phyloP scores from a whole-genome alignment of 1,140 invertebrate genomes.

The Drosophila insularis region DNA sequence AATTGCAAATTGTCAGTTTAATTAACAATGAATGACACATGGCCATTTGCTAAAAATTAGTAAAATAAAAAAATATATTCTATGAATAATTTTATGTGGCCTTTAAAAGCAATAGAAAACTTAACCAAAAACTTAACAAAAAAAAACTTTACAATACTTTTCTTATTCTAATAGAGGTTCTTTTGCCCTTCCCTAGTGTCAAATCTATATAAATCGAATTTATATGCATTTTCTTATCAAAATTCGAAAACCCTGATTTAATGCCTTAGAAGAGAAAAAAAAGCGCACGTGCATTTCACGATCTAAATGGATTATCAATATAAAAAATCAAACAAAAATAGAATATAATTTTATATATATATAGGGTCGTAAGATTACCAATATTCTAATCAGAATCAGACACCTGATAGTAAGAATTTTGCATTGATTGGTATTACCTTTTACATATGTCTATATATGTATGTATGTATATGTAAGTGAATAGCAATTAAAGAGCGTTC shows the following conservation, averaged over 20 bases:
- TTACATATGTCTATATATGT: not conserved
- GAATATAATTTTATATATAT: not conserved
- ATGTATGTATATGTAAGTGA: no score
- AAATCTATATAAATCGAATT: not conserved
- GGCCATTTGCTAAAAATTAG: not conserved
- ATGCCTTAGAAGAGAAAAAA: not conserved
- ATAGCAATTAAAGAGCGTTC: not conserved
- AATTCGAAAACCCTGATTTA: slow-evolving; percentile 35
- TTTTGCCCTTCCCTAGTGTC: no score
- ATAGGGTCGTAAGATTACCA: not conserved
- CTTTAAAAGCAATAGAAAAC: no score
- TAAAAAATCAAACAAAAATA: not conserved
- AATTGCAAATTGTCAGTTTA: not conserved
- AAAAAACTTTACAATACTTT: no score
- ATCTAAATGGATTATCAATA: not conserved
- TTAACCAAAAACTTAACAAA: no score
- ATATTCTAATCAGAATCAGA: not conserved
- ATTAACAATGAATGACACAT: not conserved
- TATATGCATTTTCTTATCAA: slow-evolving; percentile 23
- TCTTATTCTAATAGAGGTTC: no score
- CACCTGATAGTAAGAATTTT: not conserved
- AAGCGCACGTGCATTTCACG: not conserved
- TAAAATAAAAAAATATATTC: not conserved
- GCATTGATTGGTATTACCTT: not conserved
- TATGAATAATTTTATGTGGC: no score